These are phyloP conservation scores for Gnathonemus echidnorhynchus DNA, from an alignment of 2,113 vertebrate species.

Conservation along the genomic window DNA sequence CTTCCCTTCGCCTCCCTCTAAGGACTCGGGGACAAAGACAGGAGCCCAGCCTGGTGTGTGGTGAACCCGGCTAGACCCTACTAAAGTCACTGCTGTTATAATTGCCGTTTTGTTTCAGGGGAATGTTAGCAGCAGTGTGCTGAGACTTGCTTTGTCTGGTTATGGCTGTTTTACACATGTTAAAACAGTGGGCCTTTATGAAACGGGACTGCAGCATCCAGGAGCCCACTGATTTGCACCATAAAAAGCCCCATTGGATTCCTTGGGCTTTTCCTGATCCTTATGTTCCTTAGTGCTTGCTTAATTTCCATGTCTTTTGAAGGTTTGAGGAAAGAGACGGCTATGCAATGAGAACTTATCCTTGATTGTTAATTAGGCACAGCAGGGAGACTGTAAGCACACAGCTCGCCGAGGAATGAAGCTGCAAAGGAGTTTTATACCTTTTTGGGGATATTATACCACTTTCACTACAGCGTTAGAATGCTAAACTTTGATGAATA, in stretches of 20 bases:
- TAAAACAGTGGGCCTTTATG: constrained; percentile 19
- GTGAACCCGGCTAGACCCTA: not conserved
- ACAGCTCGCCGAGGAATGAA: not conserved
- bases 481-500: not conserved
- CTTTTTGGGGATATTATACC: not conserved
- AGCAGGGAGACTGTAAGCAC: not conserved
- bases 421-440: not conserved
- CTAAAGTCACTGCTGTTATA: constrained; percentile 13
- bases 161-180: constrained; percentile 14
- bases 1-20: not conserved
- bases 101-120: constrained; percentile 20
- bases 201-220: not conserved
- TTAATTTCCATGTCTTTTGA: constrained; percentile 20
- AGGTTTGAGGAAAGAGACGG: not conserved
- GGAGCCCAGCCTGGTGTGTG: not conserved
- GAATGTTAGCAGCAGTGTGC: not conserved
- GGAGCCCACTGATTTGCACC: constrained; percentile 20
- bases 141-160: constrained; percentile 16
- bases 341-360: constrained; percentile 9
- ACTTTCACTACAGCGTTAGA: not conserved
- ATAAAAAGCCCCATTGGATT: constrained; percentile 18
- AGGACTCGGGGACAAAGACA: not conserved
- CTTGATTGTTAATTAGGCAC: constrained; percentile 7
- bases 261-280: not conserved
- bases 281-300: not conserved